A percentile compares a stretch with the other conserved stretches of the same genome.
Conservation (phyloP, 2,113 vertebrate species). For the Picathartes gymnocephalus region DNA sequence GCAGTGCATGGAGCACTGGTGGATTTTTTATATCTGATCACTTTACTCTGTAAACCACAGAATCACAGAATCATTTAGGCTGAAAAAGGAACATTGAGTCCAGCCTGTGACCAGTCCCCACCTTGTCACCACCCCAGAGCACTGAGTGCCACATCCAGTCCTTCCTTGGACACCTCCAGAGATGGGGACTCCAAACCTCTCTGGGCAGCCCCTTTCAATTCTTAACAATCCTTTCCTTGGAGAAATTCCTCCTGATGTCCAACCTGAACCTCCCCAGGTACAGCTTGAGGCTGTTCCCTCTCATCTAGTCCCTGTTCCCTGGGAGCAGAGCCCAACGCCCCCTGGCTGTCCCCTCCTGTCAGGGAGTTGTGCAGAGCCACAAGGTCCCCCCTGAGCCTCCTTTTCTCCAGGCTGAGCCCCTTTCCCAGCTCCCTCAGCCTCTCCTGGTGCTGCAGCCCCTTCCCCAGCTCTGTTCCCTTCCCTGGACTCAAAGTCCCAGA, state of each 20-base stretch:
- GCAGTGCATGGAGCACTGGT: not conserved
- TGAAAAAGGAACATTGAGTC: not conserved
- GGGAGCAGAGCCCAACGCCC: rapidly evolving
- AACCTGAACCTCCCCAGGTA: rapidly evolving
- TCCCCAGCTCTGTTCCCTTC: not conserved
- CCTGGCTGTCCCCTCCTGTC: not conserved
- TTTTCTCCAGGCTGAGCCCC: not conserved
- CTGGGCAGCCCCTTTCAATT: rapidly evolving
- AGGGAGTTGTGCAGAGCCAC: not conserved
- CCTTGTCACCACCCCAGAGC: not conserved
- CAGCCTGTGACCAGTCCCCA: rapidly evolving
- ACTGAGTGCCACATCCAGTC: not conserved
- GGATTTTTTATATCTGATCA: not conserved
- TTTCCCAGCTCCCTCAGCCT: not conserved
- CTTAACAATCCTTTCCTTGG: not conserved
- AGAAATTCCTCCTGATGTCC: not conserved
- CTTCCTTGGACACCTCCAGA: not conserved
- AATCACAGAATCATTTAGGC: not conserved
- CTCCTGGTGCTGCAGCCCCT: not conserved
- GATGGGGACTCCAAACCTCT: not conserved
- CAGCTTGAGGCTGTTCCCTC: rapidly evolving
- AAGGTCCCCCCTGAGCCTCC: not conserved
- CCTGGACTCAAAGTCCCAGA: not conserved
- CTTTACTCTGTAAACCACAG: not conserved
- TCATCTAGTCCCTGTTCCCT: not conserved